Evolutionary conservation across 2,797 vertebrate species (phyloP), one percentile per base, ranked within the genome.

Genomic region (Lithobates pipiens): DNA sequence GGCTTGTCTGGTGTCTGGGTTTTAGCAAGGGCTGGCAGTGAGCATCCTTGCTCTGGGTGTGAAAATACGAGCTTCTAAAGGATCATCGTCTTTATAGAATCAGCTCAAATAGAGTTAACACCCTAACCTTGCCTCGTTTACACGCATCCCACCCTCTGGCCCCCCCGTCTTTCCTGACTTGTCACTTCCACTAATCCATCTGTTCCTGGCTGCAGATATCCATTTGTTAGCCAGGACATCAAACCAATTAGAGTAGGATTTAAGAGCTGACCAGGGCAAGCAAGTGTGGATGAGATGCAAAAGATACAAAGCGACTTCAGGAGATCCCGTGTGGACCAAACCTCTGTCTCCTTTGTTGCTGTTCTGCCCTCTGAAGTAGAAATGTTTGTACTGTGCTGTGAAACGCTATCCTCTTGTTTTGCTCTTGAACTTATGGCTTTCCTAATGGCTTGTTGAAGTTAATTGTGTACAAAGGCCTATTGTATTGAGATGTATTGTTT

Each of bases 241-340:
- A 87, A 87, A 83, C 81, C 81, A 87, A 87, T 87, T 87, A 87
- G 63, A 76, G 63, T 3, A 83, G 76, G 86, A 87, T 87, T 83
- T 83, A 87, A 79, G 13, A 80, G 68, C 80, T 70, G 61, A 84
- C 76, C 81, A 83, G 25, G 68, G 76, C 83, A 61, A 42, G 79
- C 32, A 65, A 61, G 77, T 54, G 85, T 74, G 71, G 76, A 44
- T 23, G 80, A 76, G 61, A 72, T 46, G 16, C 36, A 78, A 57
- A 83, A 80, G 81, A 87, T 69, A 57, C 42, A 32, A 29, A 23
- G 25, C 16, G 27, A 75, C 85, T 78, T 87, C 70, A 79, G 75
- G 10, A 18, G 63, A 83, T 23, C 36, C 69, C 15, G 23, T 16
- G 16, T 34, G 23, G n/a, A 27, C 65, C 65, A 27, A 32, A 81